A percentile compares a stretch with the other conserved stretches of the same genome.
Evolutionary conservation across 2,888 invertebrate species (phyloP).

Genomic region (Campoplex nolae): DNA sequence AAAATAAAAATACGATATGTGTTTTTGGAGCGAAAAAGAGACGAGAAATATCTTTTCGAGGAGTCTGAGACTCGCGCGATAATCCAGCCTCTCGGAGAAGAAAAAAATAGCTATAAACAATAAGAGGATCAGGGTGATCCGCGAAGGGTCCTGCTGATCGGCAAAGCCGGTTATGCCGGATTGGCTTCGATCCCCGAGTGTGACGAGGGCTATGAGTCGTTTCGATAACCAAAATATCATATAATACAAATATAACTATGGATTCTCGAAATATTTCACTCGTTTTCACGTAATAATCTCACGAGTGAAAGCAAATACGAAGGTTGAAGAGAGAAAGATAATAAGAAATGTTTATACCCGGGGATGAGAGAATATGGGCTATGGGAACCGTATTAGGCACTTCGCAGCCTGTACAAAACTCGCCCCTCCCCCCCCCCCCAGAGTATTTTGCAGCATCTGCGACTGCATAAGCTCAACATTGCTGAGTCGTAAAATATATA

Average conservation of each 20-base stretch:
- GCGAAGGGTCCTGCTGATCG: conserved; percentile 4
- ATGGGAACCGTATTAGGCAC: conserved; percentile 42
- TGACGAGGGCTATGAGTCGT: conserved; percentile 21
- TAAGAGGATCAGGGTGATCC: conserved; percentile 43
- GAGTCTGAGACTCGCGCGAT: background rate
- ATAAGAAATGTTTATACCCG: conserved; percentile 9
- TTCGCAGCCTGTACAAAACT: conserved; percentile 40
- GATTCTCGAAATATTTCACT: conserved; percentile 28
- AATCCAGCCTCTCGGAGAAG: background rate
- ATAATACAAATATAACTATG: conserved; percentile 51
- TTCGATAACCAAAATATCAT: conserved; percentile 46
- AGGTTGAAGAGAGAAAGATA: conserved; percentile 24
- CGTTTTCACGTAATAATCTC: conserved; percentile 70
- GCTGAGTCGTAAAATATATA: conserved; percentile 69
- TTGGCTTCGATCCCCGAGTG: conserved; percentile 15
- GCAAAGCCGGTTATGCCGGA: conserved; percentile 53
- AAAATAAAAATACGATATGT: conserved; percentile 2
- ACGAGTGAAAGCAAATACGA: conserved; percentile 37
- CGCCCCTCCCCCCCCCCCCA: background rate
- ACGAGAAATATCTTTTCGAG: background rate
- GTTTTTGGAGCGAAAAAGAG: background rate
- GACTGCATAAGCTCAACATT: conserved; percentile 66
- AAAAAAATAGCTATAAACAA: conserved; percentile 53
- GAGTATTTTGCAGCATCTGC: conserved; percentile 73
- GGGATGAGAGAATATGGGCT: conserved; percentile 35